Base-by-base conservation (phyloP, 2,888 invertebrate genomes). In the Dichetophora obliterata region DNA sequence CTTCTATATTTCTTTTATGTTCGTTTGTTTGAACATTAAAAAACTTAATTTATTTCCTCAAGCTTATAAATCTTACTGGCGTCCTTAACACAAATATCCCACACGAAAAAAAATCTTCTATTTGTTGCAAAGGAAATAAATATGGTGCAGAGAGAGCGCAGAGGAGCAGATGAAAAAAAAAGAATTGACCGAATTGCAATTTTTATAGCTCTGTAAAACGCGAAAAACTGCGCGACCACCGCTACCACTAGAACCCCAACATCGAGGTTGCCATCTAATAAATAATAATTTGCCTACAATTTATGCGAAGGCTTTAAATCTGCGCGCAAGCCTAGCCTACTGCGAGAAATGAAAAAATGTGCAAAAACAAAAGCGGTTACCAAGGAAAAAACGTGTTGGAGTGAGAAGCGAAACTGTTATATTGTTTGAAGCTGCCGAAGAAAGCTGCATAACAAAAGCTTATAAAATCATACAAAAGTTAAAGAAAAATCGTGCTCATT, bases 21-120 rank as follows among this genome's bases (percentile, higher is more conserved):
- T 59, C 24, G 14, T 66, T 66, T 66, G 43, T 37, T 37, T 19
- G 66, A 83, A 82, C 84, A 84, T 85, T 85, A 68, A 84, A 85
- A 83, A 85, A 82, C 84, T 82, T 78, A 85, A 85, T 85, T 86
- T 85, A 85, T 85, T 83, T 81, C 75, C 77, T 65, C 48, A 71
- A 48, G 72, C 75, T 43, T 68, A 78, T 78, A 75, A 78, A 78
- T 78, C 78, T 76, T 75, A 54, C 27, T 76, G 77, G 77, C 75
- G 78, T 76, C 77, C 31, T 68, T 31, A 22, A 59, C 57, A 27
- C 22, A 11, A 24, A 4, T 9, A 27, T 5, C 57, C 3, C 24
- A 27, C 24, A 59, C 22, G 19, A n/a, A 34, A 66, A 31, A 37
- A 16, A 43, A 11, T 43, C 43, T 14, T 43, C 43, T 43, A 11